These are phyloP conservation scores for Napeogenes sylphis DNA, from an alignment of 2,888 invertebrate genomes.

Conservation along the genomic window DNA sequence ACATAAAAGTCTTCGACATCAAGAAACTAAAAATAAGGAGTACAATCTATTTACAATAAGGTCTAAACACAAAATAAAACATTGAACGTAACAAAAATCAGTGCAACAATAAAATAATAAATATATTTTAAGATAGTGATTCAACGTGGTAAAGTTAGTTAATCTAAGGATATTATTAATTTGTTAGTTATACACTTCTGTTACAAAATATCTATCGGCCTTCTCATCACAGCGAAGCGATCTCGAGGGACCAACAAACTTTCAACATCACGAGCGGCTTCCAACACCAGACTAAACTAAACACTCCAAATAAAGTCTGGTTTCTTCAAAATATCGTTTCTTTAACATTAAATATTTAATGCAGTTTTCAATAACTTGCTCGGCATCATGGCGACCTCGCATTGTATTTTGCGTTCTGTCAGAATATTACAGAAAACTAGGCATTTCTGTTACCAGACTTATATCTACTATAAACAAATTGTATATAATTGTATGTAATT, in stretches of 20 bases:
- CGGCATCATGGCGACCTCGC: too few relatives aligned
- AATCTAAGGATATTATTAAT: constrained; percentile 65
- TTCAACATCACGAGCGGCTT: constrained; percentile 19
- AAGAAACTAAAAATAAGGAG: constrained; percentile 65
- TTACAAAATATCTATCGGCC: constrained; percentile 76
- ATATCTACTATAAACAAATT: background rate
- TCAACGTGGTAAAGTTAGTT: constrained; percentile 73
- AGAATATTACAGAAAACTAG: too few relatives aligned
- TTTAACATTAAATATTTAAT: background rate
- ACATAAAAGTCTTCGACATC: constrained; percentile 69
- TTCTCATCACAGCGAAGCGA: constrained; percentile 74
- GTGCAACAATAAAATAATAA: constrained; percentile 77
- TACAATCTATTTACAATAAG: constrained; percentile 71
- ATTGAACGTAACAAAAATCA: constrained; percentile 73
- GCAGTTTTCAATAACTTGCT: background rate
- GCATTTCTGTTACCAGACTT: background rate
- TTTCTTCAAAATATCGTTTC: too few relatives aligned
- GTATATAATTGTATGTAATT: too few relatives aligned
- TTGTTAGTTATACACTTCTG: constrained; percentile 71
- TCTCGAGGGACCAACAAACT: constrained; percentile 46
- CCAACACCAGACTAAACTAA: too few relatives aligned
- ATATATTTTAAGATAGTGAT: constrained; percentile 69
- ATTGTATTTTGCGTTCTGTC: too few relatives aligned
- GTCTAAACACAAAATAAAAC: constrained; percentile 73
- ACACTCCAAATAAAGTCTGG: too few relatives aligned